phyloP scores from a whole-genome alignment of 2,113 vertebrate genomes.

The Ptilonorhynchus violaceus region DNA sequence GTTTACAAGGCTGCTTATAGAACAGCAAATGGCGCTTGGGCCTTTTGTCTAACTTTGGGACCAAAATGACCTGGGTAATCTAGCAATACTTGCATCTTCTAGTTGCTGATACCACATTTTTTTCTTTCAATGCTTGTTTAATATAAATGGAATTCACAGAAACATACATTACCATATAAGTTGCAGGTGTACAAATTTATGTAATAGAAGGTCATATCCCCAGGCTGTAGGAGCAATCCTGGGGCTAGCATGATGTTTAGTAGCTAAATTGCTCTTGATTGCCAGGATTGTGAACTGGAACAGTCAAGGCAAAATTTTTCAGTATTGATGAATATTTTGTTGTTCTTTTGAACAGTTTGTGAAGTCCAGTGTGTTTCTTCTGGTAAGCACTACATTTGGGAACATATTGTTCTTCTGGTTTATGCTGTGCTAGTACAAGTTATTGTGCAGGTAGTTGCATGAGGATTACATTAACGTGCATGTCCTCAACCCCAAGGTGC shows the following conservation, averaged over 20 bases:
- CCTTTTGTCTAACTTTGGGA: neutral
- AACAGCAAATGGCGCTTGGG: neutral
- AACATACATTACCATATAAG: neutral
- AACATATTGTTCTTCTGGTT: neutral
- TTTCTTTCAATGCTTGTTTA: neutral
- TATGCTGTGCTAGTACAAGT: neutral
- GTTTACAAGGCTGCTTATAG: neutral
- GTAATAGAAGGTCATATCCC: neutral
- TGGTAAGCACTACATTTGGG: neutral
- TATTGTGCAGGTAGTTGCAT: neutral
- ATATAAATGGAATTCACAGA: neutral
- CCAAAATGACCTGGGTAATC: neutral
- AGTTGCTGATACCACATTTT: neutral
- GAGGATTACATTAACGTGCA: neutral
- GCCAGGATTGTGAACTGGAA: neutral
- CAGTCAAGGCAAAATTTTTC: neutral
- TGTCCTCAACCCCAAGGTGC: neutral
- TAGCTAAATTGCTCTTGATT: neutral
- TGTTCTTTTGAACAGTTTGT: neutral
- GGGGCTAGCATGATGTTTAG: neutral
- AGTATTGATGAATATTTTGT: neutral
- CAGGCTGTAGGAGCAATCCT: neutral
- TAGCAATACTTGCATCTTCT: neutral
- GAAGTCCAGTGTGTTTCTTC: neutral
- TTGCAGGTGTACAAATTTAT: neutral